Percentiles rank a stretch among this genome's conserved stretches.
These are phyloP conservation scores for Garra rufa DNA, from an alignment of 2,113 vertebrate species.

Conservation along the genomic window DNA sequence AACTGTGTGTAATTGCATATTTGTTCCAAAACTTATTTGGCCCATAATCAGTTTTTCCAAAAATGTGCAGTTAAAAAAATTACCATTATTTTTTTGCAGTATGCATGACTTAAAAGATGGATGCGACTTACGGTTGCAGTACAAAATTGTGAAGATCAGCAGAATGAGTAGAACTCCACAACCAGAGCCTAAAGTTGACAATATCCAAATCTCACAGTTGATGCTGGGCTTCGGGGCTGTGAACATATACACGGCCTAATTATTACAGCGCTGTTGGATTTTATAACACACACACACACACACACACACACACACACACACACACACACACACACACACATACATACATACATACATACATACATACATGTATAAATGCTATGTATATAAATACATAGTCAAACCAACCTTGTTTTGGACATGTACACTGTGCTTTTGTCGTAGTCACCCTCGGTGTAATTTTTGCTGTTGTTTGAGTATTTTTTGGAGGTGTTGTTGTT, in stretches of 20 bases:
- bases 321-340: too few species aligned
- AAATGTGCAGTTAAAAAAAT: neutral
- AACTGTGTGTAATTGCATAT: neutral
- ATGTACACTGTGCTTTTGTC: neutral
- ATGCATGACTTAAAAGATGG: neutral
- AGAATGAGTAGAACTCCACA: slow-evolving; percentile 78
- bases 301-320: too few species aligned
- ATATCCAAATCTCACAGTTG: slow-evolving; percentile 68
- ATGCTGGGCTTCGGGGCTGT: neutral
- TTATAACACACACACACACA: too few species aligned
- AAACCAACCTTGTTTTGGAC: slow-evolving; percentile 1
- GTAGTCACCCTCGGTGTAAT: neutral
- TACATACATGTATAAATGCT: too few species aligned
- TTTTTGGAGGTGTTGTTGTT: neutral
- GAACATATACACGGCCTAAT: neutral
- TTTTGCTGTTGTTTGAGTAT: neutral
- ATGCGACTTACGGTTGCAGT: slow-evolving; percentile 77
- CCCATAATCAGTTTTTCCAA: neutral
- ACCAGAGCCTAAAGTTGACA: slow-evolving; percentile 71
- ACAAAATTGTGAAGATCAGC: slow-evolving; percentile 64
- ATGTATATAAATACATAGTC: neutral
- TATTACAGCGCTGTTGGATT: neutral
- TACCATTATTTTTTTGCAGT: too few species aligned
- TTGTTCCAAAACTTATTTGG: neutral
- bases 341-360: too few species aligned